phyloP scores from a whole-genome alignment of 2,888 invertebrate species.

The Geophilus truncorum region DNA sequence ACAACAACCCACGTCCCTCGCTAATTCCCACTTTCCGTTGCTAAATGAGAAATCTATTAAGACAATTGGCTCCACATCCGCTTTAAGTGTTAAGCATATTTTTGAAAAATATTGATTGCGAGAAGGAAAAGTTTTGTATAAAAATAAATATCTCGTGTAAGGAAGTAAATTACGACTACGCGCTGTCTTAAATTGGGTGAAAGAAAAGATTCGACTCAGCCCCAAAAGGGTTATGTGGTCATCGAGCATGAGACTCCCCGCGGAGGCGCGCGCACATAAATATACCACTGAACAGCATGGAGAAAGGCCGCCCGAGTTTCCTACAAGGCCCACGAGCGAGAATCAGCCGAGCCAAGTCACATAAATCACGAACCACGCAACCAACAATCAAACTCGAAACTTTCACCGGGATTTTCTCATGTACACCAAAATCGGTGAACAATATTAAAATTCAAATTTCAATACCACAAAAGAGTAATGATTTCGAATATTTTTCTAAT shows the following conservation, averaged over 20 bases:
- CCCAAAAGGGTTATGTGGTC: slow-evolving; percentile 24
- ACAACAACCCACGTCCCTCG: background rate
- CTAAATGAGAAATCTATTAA: background rate
- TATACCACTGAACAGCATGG: slow-evolving; percentile 20
- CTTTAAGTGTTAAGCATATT: background rate
- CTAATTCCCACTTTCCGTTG: background rate
- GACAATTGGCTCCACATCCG: background rate
- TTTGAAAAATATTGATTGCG: slow-evolving; percentile 5
- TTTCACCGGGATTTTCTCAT: background rate
- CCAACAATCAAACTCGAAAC: slow-evolving; percentile 12
- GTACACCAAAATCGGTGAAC: background rate
- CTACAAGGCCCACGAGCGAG: slow-evolving; percentile 21
- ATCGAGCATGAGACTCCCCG: slow-evolving; percentile 28
- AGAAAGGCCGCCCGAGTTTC: slow-evolving; percentile 29
- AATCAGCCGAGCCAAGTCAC: slow-evolving; percentile 23
- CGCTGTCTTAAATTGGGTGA: slow-evolving; percentile 22
- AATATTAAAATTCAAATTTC: background rate
- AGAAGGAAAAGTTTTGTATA: background rate
- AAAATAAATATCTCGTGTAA: background rate
- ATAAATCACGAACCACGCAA: slow-evolving; percentile 22
- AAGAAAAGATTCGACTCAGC: slow-evolving; percentile 25
- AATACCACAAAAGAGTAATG: background rate
- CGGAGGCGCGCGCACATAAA: slow-evolving; percentile 30
- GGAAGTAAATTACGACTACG: background rate
- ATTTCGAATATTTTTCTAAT: background rate